Evolutionary conservation across 2,888 invertebrate species (phyloP).

Genomic region (Xestia rhomboidea): DNA sequence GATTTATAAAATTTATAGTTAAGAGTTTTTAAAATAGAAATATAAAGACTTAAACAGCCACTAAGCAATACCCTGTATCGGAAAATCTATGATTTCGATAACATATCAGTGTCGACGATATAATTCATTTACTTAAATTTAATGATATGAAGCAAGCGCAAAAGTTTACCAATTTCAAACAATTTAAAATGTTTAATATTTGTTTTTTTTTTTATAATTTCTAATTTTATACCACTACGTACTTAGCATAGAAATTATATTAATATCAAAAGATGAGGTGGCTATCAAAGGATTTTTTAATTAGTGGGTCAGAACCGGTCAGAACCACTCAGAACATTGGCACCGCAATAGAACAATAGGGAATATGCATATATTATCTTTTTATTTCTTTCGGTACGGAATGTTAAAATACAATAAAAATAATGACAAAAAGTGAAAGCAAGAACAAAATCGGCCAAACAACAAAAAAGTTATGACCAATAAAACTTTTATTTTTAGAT

Average conservation of each 20-base stretch:
- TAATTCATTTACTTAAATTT: slow-evolving; percentile 81
- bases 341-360: neutral
- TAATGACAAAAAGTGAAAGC: too few species aligned
- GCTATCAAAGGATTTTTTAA: neutral
- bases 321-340: neutral
- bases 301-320: neutral
- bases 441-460: too few species aligned
- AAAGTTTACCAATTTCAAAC: slow-evolving; percentile 70
- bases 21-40: neutral
- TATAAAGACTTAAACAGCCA: slow-evolving; percentile 51
- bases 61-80: slow-evolving; percentile 56
- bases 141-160: slow-evolving; percentile 89
- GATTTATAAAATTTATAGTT: neutral
- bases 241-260: slow-evolving; percentile 46
- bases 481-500: too few species aligned
- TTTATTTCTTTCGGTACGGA: too few species aligned
- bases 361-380: too few species aligned
- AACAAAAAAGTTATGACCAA: too few species aligned
- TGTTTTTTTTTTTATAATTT: slow-evolving; percentile 30
- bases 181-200: slow-evolving; percentile 54
- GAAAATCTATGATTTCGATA: slow-evolving; percentile 66
- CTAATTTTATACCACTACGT: slow-evolving; percentile 53
- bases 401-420: too few species aligned
- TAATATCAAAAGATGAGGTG: slow-evolving; percentile 22
- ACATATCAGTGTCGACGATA: slow-evolving; percentile 62